Conservation (phyloP, 2,797 vertebrate species). For the Parauchenoglanis ngamensis region DNA sequence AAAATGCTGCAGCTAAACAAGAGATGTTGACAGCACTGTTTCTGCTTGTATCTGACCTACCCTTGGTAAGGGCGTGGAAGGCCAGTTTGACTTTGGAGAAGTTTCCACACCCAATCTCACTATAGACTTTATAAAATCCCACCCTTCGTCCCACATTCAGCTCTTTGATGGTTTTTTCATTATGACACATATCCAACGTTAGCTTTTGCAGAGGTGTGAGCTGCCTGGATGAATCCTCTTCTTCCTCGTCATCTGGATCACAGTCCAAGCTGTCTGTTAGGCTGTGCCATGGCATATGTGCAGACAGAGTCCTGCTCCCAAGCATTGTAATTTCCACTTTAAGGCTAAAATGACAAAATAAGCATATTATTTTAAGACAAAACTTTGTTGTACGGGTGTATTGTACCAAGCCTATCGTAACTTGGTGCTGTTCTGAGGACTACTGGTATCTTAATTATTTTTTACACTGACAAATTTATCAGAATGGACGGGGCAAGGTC, state of each 20-base stretch:
- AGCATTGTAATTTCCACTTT: conserved; percentile 70
- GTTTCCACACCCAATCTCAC: conserved; percentile 91
- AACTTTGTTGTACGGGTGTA: neutral
- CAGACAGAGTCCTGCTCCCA: conserved; percentile 69
- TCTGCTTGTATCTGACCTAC: conserved; percentile 74
- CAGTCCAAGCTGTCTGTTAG: conserved; percentile 77
- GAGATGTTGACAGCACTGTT: neutral
- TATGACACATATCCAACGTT: conserved; percentile 84
- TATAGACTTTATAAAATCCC: conserved; percentile 90
- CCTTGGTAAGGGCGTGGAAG: conserved; percentile 86
- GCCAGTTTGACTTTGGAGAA: conserved; percentile 95
- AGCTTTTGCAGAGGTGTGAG: conserved; percentile 87
- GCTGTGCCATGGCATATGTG: conserved; percentile 66
- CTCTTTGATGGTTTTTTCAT: conserved; percentile 87
- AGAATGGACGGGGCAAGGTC: neutral
- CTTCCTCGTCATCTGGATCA: conserved; percentile 61
- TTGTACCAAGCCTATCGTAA: neutral
- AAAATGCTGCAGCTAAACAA: neutral
- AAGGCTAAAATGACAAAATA: conserved; percentile 5
- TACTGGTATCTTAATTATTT: neutral
- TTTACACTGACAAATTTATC: neutral
- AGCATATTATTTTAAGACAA: neutral
- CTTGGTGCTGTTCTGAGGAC: neutral
- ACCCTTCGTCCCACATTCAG: conserved; percentile 88
- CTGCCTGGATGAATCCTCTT: conserved; percentile 57